Conservation (phyloP, 1,140 invertebrate genomes). For the Hycleus phaleratus region DNA sequence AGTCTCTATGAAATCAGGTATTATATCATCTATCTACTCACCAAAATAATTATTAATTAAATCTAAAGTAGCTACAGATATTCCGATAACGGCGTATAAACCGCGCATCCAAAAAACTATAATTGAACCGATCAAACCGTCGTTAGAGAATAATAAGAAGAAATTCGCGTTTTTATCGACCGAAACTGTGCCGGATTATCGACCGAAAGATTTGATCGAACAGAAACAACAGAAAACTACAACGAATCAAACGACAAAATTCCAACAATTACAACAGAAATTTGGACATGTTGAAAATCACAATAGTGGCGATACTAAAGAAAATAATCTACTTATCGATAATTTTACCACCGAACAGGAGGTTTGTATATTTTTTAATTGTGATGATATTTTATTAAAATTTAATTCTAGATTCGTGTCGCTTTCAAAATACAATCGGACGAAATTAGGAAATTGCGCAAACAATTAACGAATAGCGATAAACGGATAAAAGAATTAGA, state of each 20-base stretch:
- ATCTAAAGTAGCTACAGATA: conserved; percentile 22
- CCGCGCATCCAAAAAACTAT: conserved; percentile 39
- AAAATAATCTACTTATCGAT: conserved; percentile 45
- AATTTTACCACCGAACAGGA: conserved; percentile 51
- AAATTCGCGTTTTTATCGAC: conserved; percentile 78
- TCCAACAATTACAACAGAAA: conserved; percentile 64
- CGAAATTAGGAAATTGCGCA: conserved; percentile 63
- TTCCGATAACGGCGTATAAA: conserved; percentile 60
- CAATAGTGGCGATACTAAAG: conserved; percentile 44
- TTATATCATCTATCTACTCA: conserved; percentile 43
- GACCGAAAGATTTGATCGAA: conserved; percentile 49
- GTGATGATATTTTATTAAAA: not conserved
- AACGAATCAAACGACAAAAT: conserved; percentile 67
- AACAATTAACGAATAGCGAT: conserved; percentile 68
- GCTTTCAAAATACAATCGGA: conserved; percentile 70
- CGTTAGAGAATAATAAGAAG: conserved; percentile 62
- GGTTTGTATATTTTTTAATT: conserved; percentile 34
- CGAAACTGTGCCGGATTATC: conserved; percentile 76
- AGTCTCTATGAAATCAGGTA: conserved; percentile 76
- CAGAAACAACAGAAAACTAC: conserved; percentile 67
- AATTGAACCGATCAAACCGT: conserved; percentile 26
- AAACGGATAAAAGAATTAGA: conserved; percentile 69
- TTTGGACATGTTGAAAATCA: conserved; percentile 53
- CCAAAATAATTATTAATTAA: conserved; percentile 37
- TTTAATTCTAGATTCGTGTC: conserved; percentile 54